Base-by-base conservation (phyloP, 2,888 invertebrate species). In the Campopleginae sp. region DNA sequence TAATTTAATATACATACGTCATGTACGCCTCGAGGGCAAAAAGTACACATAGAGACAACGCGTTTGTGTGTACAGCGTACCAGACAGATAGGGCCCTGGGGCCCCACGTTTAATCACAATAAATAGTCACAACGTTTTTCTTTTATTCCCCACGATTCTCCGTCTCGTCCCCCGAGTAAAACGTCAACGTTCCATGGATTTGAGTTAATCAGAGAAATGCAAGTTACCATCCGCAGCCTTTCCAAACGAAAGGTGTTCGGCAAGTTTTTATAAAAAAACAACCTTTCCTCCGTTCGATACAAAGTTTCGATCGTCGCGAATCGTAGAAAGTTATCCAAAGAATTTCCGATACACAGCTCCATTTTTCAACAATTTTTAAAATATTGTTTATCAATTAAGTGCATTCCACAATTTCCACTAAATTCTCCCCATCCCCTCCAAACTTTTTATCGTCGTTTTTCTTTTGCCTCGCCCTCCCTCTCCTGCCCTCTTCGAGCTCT, bases 31-130 rank as follows among this genome's bases (percentile, higher is more conserved):
- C 75, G 75, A 54, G 74, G 42, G 44, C 65, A 74, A 12, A 66
- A 72, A 72, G 51, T 72, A 23, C 54, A 72, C 71, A 54, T 72
- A 14, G 8, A 58, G 27, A 12, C 8, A 14, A 12, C 8, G 5
- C 19, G 66, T 42, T 38, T 10, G 51, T 23, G 38, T 54, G 19
- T 33, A 38, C 33, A 68, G 58, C 6, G 46, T 33, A 63, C 27
- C 70, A 54, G 71, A 71, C 31, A 65, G 66, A 80, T 80, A 66
- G 71, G 72, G 71, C 80, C 80, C 38, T 27, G 76, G 80, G 80
- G 54, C 76, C 63, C 65, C 33, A 63, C 54, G 76, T 66, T 70
- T 80, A 76, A 80, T 84, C 80, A 84, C 76, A 80, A 84, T 84
- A 80, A 80, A 84, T 80, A 75, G 83, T 70, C 51, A 27, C 17